phyloP scores from a whole-genome alignment of 2,113 vertebrate species.

The Mobula birostris region DNA sequence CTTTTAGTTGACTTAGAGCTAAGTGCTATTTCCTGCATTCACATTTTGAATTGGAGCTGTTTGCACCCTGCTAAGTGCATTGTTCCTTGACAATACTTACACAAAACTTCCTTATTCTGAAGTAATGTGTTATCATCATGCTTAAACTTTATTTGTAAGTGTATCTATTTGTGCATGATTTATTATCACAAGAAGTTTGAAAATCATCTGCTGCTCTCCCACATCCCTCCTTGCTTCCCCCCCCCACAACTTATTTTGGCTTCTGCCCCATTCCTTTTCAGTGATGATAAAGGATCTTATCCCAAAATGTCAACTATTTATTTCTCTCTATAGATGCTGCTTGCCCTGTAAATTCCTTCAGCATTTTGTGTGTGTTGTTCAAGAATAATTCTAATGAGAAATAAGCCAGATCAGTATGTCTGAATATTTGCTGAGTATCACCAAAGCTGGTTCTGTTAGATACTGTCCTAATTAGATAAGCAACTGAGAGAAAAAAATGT shows the following conservation, averaged over 20 bases:
- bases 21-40: neutral
- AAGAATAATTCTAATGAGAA: neutral
- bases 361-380: neutral
- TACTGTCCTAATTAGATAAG: neutral
- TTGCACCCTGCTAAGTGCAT: slow-evolving; percentile 1
- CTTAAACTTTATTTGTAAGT: neutral
- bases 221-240: too few relatives aligned
- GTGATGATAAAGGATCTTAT: too few relatives aligned
- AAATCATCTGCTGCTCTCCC: too few relatives aligned
- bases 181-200: neutral
- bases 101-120: slow-evolving; percentile 1
- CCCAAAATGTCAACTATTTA: too few relatives aligned
- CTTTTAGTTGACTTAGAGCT: neutral
- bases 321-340: too few relatives aligned
- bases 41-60: slow-evolving; percentile 16
- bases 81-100: neutral
- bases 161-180: neutral
- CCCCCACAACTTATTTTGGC: too few relatives aligned
- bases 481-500: too few relatives aligned
- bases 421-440: neutral
- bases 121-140: neutral
- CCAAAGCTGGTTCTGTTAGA: neutral
- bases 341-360: too few relatives aligned
- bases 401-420: neutral
- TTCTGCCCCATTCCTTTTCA: too few relatives aligned